Conservation (phyloP, 2,888 invertebrate species). For the Sminthurinus aureus region DNA sequence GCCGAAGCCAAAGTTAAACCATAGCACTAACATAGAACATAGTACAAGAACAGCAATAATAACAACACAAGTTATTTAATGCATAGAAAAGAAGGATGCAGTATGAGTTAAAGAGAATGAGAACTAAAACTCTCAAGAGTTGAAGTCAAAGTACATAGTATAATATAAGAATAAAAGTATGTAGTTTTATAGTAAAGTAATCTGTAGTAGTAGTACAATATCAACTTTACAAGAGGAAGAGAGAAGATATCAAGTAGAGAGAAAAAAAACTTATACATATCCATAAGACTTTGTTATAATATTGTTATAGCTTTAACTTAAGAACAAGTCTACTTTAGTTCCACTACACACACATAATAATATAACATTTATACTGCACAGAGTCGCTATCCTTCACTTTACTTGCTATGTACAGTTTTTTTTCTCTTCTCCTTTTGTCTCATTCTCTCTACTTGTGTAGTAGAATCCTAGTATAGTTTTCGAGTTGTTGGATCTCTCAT, state of each 20-base stretch:
- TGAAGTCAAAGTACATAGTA: too few species aligned
- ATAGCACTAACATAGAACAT: neutral
- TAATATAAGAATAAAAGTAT: neutral
- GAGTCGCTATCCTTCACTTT: too few species aligned
- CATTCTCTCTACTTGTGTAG: too few species aligned
- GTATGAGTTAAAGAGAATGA: neutral
- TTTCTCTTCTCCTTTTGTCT: neutral
- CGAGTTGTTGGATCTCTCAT: slow-evolving; percentile 8
- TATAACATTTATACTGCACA: neutral
- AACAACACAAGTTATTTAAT: neutral
- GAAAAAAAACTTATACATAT: too few species aligned
- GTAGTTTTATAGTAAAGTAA: neutral
- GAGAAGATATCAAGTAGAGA: too few species aligned
- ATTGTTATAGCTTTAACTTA: too few species aligned
- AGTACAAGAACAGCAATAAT: neutral
- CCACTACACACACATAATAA: neutral
- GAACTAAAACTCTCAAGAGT: neutral
- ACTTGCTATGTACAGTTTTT: neutral
- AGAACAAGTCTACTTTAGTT: too few species aligned
- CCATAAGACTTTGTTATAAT: too few species aligned
- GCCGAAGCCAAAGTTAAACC: neutral
- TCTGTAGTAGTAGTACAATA: too few species aligned
- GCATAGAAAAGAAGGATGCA: neutral
- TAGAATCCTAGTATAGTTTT: neutral
- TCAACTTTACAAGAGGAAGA: too few species aligned